Percentiles rank a stretch among this genome's conserved stretches.
These are phyloP conservation scores for Carassius carassius DNA, from an alignment of 2,113 vertebrate species.

Conservation along the genomic window DNA sequence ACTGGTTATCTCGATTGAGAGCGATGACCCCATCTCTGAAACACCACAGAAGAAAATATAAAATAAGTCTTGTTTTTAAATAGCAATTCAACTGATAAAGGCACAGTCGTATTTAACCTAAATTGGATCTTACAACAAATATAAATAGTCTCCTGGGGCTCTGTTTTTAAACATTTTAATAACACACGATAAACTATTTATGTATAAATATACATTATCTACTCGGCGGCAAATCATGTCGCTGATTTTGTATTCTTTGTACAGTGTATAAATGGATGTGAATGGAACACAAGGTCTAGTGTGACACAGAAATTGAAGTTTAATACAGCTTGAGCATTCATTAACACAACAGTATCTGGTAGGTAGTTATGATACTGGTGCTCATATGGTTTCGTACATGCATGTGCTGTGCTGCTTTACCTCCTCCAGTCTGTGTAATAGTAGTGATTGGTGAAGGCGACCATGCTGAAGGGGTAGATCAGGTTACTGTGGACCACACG, in stretches of 20 bases:
- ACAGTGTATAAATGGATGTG: not conserved
- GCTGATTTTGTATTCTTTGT: not conserved
- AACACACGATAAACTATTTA: not conserved
- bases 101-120: not conserved
- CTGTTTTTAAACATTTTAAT: not conserved
- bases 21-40: conserved; percentile 90
- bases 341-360: not conserved
- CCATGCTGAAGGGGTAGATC: conserved; percentile 94
- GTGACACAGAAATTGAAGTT: not conserved
- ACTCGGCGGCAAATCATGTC: not conserved
- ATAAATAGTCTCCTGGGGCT: not conserved
- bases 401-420: conserved; percentile 63
- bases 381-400: not conserved
- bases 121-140: not conserved
- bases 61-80: not conserved
- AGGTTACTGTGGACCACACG: conserved; percentile 81
- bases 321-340: not conserved
- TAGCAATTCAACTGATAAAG: not conserved
- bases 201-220: not conserved
- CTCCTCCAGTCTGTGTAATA: conserved; percentile 97
- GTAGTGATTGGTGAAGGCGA: conserved; percentile 88
- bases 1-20: conserved; percentile 81
- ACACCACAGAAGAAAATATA: not conserved
- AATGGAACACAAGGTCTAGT: not conserved
- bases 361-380: not conserved